Evolutionary conservation across 2,888 invertebrate genomes (phyloP).

Genomic region (Protophormia terraenovae): DNA sequence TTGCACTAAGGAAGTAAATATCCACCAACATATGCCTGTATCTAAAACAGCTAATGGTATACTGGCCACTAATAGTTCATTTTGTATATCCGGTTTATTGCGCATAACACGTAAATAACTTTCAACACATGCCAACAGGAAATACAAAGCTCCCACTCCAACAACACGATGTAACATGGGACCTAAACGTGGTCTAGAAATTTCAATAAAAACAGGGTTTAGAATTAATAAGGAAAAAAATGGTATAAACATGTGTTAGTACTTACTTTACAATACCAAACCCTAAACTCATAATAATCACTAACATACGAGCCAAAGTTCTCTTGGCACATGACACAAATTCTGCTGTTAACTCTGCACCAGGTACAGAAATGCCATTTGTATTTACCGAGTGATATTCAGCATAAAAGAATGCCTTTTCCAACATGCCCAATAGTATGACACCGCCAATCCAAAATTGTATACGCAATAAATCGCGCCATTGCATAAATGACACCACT

Average conservation of each 20-base stretch:
- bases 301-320: constrained; percentile 94
- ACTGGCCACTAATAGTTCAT: constrained; percentile 87
- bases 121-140: constrained; percentile 92
- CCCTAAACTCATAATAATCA: constrained; percentile 96
- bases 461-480: constrained; percentile 94
- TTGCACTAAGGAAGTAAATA: constrained; percentile 92
- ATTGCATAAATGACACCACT: constrained; percentile 90
- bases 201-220: neutral
- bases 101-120: constrained; percentile 89
- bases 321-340: constrained; percentile 95
- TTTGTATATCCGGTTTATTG: constrained; percentile 84
- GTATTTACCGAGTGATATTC: constrained; percentile 91
- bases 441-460: constrained; percentile 98
- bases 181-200: constrained; percentile 90
- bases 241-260: neutral
- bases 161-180: constrained; percentile 94
- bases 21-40: constrained; percentile 96
- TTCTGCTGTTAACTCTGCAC: constrained; percentile 92
- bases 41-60: constrained; percentile 93
- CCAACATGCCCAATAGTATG: constrained; percentile 92
- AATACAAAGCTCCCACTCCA: constrained; percentile 91
- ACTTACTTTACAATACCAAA: constrained; percentile 97
- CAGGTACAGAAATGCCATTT: constrained; percentile 85
- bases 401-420: constrained; percentile 94
- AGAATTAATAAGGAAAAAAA: neutral